Percentiles rank a stretch among this genome's conserved stretches.
Evolutionary conservation across 1,140 invertebrate species (phyloP).

Genomic region (Pectinophora gossypiella): DNA sequence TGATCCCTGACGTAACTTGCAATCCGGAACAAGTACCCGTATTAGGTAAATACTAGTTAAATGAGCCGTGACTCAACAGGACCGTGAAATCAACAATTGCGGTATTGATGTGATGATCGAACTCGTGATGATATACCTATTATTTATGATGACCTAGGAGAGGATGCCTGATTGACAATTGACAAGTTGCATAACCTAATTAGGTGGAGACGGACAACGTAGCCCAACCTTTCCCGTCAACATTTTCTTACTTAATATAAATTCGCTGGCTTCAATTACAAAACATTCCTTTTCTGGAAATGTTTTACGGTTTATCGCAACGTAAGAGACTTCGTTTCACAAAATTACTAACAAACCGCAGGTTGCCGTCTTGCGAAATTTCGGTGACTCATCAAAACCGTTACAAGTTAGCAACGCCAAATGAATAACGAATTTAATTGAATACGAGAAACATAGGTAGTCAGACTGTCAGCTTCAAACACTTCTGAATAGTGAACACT

Average conservation of each 20-base stretch:
- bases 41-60: slow-evolving; percentile 30
- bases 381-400: slow-evolving; percentile 23
- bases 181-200: too few relatives aligned
- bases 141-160: slow-evolving; percentile 8
- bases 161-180: too few relatives aligned
- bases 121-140: slow-evolving; percentile 16
- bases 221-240: too few relatives aligned
- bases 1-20: slow-evolving; percentile 18
- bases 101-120: slow-evolving; percentile 23
- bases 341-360: slow-evolving; percentile 27
- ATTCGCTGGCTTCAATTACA: too few relatives aligned
- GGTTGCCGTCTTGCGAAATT: slow-evolving; percentile 24
- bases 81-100: slow-evolving; percentile 43
- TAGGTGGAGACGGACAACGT: too few relatives aligned
- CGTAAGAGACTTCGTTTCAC: slow-evolving; percentile 8
- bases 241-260: too few relatives aligned
- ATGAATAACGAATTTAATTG: too few relatives aligned
- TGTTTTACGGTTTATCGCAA: slow-evolving; percentile 1
- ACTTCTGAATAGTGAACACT: too few relatives aligned
- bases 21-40: slow-evolving; percentile 19
- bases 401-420: not conserved
- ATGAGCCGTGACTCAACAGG: slow-evolving; percentile 38
- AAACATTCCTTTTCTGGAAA: not conserved
- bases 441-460: too few relatives aligned
- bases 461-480: too few relatives aligned